Base-by-base conservation (phyloP, 2,888 invertebrate genomes). In the Patella pellucida region DNA sequence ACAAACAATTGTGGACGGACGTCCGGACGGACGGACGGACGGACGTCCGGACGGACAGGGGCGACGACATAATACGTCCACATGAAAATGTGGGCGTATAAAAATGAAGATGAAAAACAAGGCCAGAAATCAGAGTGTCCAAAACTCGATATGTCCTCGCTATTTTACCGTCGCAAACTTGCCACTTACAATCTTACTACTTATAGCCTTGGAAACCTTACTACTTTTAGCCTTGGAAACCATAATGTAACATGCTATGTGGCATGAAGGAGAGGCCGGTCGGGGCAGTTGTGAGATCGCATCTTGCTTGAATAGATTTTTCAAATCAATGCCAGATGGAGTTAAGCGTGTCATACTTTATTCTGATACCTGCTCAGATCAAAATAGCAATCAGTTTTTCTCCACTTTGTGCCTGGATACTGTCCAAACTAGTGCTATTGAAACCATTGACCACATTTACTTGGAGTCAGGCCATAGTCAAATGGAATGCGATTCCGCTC, bases 331-430 rank as follows among this genome's bases (percentile, higher is more conserved):
- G 23, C 71, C 71, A 41, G 15, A 15, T 16, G 12, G 9, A n/a
- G n/a, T 51, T 11, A 51, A 71, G 51, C 50, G 51, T 51, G 71
- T 71, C 50, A 51, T 50, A 2, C 9, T 71, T 16, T 52, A 3
- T 19, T 71, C 71, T 11, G 71, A 71, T 9, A 71, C 71, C 15
- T 71, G 71, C 52, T 71, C 71, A 41, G 71, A 12, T 7, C 71
- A 71, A 51, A 71, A 71, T 16, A 11, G 71, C 52, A 71, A 71
- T 16, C 15, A 71, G 19, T 51, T 14, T 14, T 50, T 71, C 12
- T 50, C 71, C 14, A 19, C 19, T 12, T 52, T 71, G 71, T 71
- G 50, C 12, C 19, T 5, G 11, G 14, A 71, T 71, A 19, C 16
- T 15, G 3, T 12, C 16, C 16, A 51, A 51, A 11, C 15, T 2